Evolutionary conservation across 2,113 vertebrate genomes (phyloP).

Genomic region (Sylvietta virens): DNA sequence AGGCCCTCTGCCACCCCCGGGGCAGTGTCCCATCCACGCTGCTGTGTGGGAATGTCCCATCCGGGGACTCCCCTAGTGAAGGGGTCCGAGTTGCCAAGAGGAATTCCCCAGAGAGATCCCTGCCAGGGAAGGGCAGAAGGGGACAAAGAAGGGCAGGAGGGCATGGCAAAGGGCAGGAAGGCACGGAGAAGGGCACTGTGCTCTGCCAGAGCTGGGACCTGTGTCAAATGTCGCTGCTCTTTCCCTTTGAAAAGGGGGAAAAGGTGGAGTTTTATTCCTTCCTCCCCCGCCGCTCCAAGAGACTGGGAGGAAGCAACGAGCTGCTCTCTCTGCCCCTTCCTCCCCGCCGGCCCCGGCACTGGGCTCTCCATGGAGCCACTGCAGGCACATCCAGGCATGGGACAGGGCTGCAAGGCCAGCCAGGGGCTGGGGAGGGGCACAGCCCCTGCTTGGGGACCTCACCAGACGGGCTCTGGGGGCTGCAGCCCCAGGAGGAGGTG

Average conservation of each 20-base stretch:
- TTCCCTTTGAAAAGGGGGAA: constrained; percentile 41
- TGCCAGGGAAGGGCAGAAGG: neutral
- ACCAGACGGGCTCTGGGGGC: rapidly evolving
- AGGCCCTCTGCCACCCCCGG: neutral
- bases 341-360: neutral
- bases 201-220: neutral
- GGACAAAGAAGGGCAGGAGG: neutral
- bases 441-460: neutral
- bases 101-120: neutral
- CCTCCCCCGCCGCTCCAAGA: neutral
- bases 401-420: neutral
- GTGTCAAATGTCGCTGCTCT: neutral
- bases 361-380: neutral
- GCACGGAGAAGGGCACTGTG: rapidly evolving
- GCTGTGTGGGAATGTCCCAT: neutral
- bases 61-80: rapidly evolving
- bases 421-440: neutral
- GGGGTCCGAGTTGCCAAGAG: neutral
- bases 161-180: neutral
- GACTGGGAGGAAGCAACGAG: neutral
- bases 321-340: neutral
- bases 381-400: neutral
- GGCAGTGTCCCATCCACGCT: neutral
- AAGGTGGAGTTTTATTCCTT: constrained; percentile 53
- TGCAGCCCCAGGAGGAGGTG: neutral